These are phyloP conservation scores for Lasioglossum vierecki DNA, from an alignment of 2,888 invertebrate species.

Conservation along the genomic window DNA sequence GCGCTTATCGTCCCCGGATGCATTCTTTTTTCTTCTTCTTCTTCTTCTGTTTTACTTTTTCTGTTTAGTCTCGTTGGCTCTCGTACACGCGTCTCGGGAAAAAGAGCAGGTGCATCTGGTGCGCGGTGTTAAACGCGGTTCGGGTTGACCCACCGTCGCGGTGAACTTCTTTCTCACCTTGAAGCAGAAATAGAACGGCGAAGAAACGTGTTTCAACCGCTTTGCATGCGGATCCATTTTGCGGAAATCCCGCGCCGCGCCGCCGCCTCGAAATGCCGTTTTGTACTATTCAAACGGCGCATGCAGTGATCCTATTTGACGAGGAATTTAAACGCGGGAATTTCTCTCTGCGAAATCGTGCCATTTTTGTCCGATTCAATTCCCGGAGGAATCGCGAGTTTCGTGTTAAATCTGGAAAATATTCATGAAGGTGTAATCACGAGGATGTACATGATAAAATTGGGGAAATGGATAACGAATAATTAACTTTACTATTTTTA, in stretches of 20 bases:
- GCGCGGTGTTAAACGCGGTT: slow-evolving; percentile 40
- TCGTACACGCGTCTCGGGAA: background rate
- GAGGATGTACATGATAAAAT: background rate
- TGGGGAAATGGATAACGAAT: background rate
- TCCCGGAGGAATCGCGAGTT: background rate
- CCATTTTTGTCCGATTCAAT: background rate
- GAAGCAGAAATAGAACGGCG: slow-evolving; percentile 42
- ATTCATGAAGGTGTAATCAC: background rate
- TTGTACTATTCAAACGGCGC: background rate
- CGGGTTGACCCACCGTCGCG: slow-evolving; percentile 38
- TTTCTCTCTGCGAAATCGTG: background rate
- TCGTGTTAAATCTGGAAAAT: background rate
- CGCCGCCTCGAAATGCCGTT: background rate
- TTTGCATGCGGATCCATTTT: slow-evolving; percentile 13
- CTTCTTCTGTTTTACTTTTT: background rate
- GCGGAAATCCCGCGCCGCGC: background rate
- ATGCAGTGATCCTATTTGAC: background rate
- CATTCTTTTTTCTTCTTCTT: slow-evolving; percentile 15
- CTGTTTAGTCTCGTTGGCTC: background rate
- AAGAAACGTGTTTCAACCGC: background rate
- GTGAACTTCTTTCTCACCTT: slow-evolving; percentile 55
- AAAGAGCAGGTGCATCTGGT: slow-evolving; percentile 45
- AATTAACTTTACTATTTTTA: background rate
- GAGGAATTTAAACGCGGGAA: background rate
- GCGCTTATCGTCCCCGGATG: slow-evolving; percentile 49